Evolutionary conservation across 2,888 invertebrate genomes (phyloP).

Genomic region (Deroplatys truncata): DNA sequence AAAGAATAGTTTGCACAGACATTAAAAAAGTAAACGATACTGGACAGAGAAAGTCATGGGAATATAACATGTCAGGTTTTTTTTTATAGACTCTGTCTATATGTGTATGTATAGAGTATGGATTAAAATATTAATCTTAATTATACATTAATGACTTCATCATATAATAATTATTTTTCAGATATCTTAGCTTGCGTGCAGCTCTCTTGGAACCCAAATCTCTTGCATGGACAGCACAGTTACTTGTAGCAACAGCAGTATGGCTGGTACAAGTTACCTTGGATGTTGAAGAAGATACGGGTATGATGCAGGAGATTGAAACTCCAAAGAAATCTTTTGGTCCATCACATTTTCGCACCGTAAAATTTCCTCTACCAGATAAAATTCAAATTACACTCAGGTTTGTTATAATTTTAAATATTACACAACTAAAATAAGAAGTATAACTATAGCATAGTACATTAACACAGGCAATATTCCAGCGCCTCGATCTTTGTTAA

Average conservation of each 20-base stretch:
- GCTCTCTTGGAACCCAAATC: conserved; percentile 72
- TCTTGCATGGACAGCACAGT: conserved; percentile 64
- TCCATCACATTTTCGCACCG: conserved; percentile 52
- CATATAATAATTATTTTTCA: conserved; percentile 39
- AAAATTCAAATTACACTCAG: conserved; percentile 64
- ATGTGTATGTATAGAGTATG: too few species aligned
- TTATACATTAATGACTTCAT: too few species aligned
- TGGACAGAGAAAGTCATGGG: too few species aligned
- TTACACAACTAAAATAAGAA: neutral
- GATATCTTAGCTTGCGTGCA: conserved; percentile 67
- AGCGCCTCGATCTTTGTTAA: too few species aligned
- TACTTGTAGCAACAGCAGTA: conserved; percentile 75
- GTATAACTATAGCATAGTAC: too few species aligned
- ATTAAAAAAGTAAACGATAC: too few species aligned
- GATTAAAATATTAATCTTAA: too few species aligned
- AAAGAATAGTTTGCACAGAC: too few species aligned
- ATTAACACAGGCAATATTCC: too few species aligned
- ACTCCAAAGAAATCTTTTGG: conserved; percentile 51
- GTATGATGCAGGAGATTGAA: conserved; percentile 24
- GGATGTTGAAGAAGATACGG: conserved; percentile 42
- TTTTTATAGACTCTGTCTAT: too few species aligned
- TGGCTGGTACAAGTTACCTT: conserved; percentile 84
- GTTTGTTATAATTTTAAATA: conserved; percentile 42
- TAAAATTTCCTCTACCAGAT: conserved; percentile 61
- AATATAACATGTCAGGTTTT: too few species aligned